phyloP scores from a whole-genome alignment of 2,797 vertebrate species.

The Remorina albescens region DNA sequence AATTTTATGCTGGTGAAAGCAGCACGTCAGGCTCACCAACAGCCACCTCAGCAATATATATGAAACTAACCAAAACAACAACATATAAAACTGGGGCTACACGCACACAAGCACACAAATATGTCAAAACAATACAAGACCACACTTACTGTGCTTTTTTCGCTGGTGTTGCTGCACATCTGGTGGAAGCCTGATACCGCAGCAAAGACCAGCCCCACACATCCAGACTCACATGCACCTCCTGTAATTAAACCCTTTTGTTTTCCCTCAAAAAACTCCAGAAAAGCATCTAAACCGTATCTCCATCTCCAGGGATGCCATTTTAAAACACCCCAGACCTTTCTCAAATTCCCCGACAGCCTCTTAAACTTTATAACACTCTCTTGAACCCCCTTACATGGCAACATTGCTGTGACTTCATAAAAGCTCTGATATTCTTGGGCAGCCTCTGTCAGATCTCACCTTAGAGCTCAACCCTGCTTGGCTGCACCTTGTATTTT shows the following conservation, averaged over 20 bases:
- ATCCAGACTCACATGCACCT: neutral
- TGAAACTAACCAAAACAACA: neutral
- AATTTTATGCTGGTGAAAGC: neutral
- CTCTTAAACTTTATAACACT: slow-evolving; percentile 56
- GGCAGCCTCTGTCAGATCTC: slow-evolving; percentile 5
- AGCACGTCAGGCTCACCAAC: neutral
- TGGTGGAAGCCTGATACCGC: neutral
- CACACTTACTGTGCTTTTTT: neutral
- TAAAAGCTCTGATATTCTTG: slow-evolving; percentile 41
- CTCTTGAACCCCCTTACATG: slow-evolving; percentile 47
- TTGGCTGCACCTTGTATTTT: neutral
- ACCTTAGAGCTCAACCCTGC: slow-evolving; percentile 20
- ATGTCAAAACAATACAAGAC: neutral
- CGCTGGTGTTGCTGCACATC: neutral
- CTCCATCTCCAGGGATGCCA: slow-evolving; percentile 19
- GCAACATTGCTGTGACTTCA: slow-evolving; percentile 29
- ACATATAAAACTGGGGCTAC: neutral
- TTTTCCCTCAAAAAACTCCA: slow-evolving; percentile 15
- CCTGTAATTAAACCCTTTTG: slow-evolving; percentile 18
- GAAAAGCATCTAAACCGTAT: slow-evolving; percentile 23
- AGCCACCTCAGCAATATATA: neutral
- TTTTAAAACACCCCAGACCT: slow-evolving; percentile 39
- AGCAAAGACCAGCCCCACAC: neutral
- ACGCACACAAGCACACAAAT: neutral
- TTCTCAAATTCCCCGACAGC: slow-evolving; percentile 39